Evolutionary conservation across 1,140 invertebrate genomes (phyloP).

Genomic region (Saccostrea cuccullata): DNA sequence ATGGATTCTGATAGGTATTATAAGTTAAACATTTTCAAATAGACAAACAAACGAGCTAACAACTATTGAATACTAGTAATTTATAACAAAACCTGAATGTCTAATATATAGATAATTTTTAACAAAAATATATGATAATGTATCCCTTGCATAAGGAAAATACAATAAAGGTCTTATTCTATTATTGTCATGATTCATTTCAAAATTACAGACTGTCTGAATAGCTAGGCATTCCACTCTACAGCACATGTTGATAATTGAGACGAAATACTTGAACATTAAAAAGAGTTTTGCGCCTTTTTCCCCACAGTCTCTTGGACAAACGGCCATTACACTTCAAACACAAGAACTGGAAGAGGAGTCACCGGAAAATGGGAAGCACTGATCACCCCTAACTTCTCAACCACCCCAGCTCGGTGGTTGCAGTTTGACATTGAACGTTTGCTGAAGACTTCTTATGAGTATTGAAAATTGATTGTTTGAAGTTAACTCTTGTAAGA

Average conservation of each 20-base stretch:
- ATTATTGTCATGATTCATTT: not conserved
- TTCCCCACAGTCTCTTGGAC: not conserved
- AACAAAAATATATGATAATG: not conserved
- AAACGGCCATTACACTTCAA: not conserved
- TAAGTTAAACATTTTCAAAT: not conserved
- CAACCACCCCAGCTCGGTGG: not conserved
- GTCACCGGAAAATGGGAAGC: slow-evolving; percentile 8
- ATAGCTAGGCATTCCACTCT: not conserved
- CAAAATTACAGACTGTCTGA: slow-evolving; percentile 3
- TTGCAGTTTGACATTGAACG: not conserved
- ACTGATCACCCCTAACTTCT: slow-evolving; percentile 14
- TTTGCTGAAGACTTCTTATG: not conserved
- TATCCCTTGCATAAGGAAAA: not conserved
- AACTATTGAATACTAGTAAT: too few species aligned
- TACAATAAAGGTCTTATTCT: not conserved
- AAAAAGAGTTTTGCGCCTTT: slow-evolving; percentile 33
- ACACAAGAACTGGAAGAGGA: not conserved
- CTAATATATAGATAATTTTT: too few species aligned
- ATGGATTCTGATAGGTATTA: not conserved
- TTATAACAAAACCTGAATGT: too few species aligned
- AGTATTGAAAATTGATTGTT: too few species aligned
- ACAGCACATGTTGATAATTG: slow-evolving; percentile 14
- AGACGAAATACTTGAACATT: slow-evolving; percentile 26
- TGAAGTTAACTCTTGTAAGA: too few species aligned
- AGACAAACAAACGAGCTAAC: not conserved